These are phyloP conservation scores for Lithophane semibrunnea DNA, from an alignment of 2,888 invertebrate species.

Conservation along the genomic window DNA sequence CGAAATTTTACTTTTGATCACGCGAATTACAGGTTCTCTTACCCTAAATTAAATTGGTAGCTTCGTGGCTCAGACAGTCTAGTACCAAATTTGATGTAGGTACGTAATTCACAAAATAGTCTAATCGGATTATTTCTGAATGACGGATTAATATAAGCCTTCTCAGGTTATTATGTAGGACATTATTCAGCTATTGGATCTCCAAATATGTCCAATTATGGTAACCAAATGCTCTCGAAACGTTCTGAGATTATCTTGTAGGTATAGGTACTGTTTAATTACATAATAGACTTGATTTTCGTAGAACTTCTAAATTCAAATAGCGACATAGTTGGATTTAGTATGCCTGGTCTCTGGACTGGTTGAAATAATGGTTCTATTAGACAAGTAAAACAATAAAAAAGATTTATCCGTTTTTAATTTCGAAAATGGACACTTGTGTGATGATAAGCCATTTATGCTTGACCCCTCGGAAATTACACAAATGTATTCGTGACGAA, in stretches of 20 bases:
- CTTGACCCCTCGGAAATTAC: neutral
- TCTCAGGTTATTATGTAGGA: slow-evolving; percentile 7
- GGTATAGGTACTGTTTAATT: slow-evolving; percentile 1
- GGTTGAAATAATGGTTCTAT: neutral
- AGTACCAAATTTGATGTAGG: slow-evolving; percentile 5
- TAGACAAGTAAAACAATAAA: slow-evolving; percentile 1
- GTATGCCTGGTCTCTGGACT: neutral
- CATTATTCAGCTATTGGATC: slow-evolving; percentile 2
- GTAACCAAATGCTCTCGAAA: neutral
- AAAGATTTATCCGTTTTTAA: neutral
- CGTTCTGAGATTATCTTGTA: neutral
- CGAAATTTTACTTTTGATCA: neutral
- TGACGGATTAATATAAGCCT: slow-evolving; percentile 16
- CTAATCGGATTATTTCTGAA: slow-evolving; percentile 14
- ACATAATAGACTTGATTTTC: neutral
- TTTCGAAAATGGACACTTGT: neutral
- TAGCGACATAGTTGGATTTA: neutral
- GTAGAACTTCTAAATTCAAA: neutral
- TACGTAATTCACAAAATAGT: slow-evolving; percentile 12
- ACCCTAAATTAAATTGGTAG: neutral
- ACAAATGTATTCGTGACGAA: neutral
- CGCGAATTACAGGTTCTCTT: neutral
- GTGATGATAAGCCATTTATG: neutral
- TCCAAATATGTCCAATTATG: slow-evolving; percentile 26
- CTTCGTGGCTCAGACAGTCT: neutral